A percentile compares a stretch with the other conserved stretches of the same genome.
Evolutionary conservation across 2,797 vertebrate genomes (phyloP).

Genomic region (Muraenolepis orangiensis): DNA sequence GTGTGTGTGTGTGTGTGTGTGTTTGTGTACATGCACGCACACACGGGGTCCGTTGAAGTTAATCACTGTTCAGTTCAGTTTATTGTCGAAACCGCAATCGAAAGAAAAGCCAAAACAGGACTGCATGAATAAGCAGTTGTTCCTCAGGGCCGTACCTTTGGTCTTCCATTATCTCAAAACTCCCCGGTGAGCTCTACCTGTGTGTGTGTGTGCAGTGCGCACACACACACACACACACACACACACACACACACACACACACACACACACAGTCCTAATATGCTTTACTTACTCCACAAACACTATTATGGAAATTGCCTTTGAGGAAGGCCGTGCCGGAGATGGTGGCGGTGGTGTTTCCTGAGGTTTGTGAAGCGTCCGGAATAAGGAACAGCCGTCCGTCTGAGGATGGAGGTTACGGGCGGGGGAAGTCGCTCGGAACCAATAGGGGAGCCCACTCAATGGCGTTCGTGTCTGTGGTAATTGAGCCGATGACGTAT

Average conservation of each 20-base stretch:
- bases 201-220: constrained; percentile 18
- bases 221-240: constrained; percentile 35
- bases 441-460: constrained; percentile 62
- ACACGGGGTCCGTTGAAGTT: not conserved
- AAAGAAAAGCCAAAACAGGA: not conserved
- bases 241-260: not conserved
- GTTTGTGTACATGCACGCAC: not conserved
- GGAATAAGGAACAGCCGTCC: not conserved
- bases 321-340: constrained; percentile 21
- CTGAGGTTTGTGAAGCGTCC: not conserved
- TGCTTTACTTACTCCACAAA: constrained; percentile 60
- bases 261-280: constrained; percentile 43
- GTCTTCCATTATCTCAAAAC: constrained; percentile 43
- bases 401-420: constrained; percentile 36
- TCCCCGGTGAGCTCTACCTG: constrained; percentile 26
- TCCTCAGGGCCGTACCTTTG: constrained; percentile 34
- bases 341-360: constrained; percentile 15
- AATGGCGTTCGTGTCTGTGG: constrained; percentile 61
- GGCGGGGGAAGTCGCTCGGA: constrained; percentile 56
- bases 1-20: not conserved
- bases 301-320: constrained; percentile 49
- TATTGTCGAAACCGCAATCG: not conserved
- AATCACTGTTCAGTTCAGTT: not conserved
- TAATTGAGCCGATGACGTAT: constrained; percentile 71
- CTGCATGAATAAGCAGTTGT: not conserved